A percentile compares a stretch with the other conserved stretches of the same genome.
Evolutionary conservation across 2,888 invertebrate genomes (phyloP).

Genomic region (Cephus nigrinus): DNA sequence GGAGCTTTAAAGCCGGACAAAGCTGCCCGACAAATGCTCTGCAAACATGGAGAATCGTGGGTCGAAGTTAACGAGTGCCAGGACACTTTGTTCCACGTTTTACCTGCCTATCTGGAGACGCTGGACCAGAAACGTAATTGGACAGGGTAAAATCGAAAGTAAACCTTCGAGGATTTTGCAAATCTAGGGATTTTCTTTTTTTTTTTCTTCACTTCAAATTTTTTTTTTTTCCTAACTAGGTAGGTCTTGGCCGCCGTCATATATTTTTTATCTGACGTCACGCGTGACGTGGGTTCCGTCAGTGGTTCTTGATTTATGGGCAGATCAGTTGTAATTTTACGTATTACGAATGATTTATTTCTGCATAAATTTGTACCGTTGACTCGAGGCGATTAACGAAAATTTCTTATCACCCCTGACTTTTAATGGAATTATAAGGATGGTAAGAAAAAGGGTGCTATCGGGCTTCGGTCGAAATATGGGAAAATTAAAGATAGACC

Average conservation of each 20-base stretch:
- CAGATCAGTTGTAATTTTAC: neutral
- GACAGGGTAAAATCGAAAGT: neutral
- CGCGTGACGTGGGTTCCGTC: neutral
- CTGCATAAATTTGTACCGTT: neutral
- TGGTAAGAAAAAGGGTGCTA: neutral
- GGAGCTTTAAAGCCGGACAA: conserved; percentile 29
- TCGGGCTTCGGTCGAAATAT: neutral
- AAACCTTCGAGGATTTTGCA: neutral
- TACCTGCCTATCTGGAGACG: neutral
- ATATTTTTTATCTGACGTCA: neutral
- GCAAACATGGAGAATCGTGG: conserved; percentile 21
- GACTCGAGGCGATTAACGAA: neutral
- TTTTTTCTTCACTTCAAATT: neutral
- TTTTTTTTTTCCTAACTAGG: neutral
- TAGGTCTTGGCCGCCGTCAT: neutral
- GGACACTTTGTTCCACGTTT: neutral
- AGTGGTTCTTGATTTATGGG: neutral
- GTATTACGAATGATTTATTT: neutral
- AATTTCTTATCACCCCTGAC: neutral
- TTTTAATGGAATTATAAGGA: neutral
- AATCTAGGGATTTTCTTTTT: neutral
- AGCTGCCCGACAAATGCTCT: conserved; percentile 28
- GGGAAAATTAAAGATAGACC: neutral
- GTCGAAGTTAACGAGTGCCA: neutral
- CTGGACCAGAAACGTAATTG: neutral